Base-by-base conservation (phyloP, 2,113 vertebrate species). In the Pterocles burchelli region DNA sequence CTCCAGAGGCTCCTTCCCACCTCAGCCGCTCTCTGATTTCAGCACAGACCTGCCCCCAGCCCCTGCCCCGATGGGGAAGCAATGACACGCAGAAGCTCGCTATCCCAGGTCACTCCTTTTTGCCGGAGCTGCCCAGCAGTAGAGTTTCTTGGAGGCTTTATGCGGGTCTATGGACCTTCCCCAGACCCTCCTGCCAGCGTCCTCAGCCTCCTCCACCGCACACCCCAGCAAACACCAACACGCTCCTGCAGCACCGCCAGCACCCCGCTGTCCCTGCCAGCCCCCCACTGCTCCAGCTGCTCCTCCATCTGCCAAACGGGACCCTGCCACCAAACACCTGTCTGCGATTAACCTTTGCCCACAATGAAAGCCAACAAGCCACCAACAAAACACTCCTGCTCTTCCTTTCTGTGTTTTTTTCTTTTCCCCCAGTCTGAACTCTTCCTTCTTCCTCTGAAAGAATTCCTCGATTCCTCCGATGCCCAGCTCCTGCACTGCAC, bases 401-500 rank as follows among this genome's bases (percentile, higher is more conserved):
- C 21, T 11, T 65, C 17, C 41, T 5, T 41, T 5, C 57, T 70
- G 31, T 41, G 4, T 11, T 2, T 26, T 34, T 59, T 65, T 34
- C 33, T 7, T 21, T 29, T 51, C 24, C 11, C 10, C 43, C 19
- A 22, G 41, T 20, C 26, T 16, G 1, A 55, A 34, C n/a, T 21
- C 49, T n/a, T 33, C 10, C 34, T 51, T 33, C 52, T 51, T 16
- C 16, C 36, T 24, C 21, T 59, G 45, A 29, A 51, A 51, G 18
- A 36, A 54, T 11, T 28, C 77, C 70, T 61, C 33, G 13, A 1
- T 0, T 22, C 15, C n/a, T 38, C 41, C 0, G 6, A 26, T 2
- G 20, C 33, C 43, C 67, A 11, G 68, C 51, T 36, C 33, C 45
- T 3, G 41, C 41, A 13, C 36, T 33, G 22, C 22, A 3, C 54